Percentiles rank a stretch among this genome's conserved stretches.
phyloP scores from a whole-genome alignment of 2,797 vertebrate genomes.

The Ptychadena robeensis region DNA sequence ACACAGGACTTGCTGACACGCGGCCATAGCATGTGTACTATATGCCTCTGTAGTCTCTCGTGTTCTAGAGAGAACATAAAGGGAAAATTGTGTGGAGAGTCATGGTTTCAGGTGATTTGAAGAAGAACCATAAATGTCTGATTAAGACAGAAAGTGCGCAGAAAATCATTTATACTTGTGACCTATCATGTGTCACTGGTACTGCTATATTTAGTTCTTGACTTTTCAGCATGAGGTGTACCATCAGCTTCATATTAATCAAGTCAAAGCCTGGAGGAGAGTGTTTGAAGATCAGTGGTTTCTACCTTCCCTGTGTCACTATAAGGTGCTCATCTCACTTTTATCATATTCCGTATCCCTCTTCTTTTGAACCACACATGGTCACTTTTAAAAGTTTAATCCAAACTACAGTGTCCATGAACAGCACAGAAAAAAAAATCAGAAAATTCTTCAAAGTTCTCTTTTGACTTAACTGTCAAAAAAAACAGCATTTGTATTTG shows the following conservation, averaged over 20 bases:
- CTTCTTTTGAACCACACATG: not conserved
- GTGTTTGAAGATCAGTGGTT: not conserved
- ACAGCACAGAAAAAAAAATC: too few relatives aligned
- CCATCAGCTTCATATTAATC: not conserved
- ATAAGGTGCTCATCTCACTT: not conserved
- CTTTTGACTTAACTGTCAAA: too few relatives aligned
- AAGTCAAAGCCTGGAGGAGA: not conserved
- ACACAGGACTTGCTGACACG: not conserved
- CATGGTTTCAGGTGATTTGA: constrained; percentile 4
- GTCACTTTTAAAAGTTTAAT: not conserved
- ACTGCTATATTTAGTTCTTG: not conserved
- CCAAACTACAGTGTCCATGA: not conserved
- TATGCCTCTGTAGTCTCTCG: not conserved
- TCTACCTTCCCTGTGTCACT: not conserved
- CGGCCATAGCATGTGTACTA: not conserved
- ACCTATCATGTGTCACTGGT: constrained; percentile 3
- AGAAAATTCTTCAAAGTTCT: too few relatives aligned
- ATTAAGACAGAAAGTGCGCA: not conserved
- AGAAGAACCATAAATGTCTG: not conserved
- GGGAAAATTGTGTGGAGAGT: not conserved
- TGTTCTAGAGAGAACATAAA: too few relatives aligned
- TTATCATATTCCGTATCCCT: not conserved
- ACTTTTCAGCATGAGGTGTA: not conserved
- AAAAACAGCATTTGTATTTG: too few relatives aligned
- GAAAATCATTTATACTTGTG: not conserved